Evolutionary conservation across 2,888 invertebrate genomes (phyloP).

Genomic region (Chymomyza fuscimana): DNA sequence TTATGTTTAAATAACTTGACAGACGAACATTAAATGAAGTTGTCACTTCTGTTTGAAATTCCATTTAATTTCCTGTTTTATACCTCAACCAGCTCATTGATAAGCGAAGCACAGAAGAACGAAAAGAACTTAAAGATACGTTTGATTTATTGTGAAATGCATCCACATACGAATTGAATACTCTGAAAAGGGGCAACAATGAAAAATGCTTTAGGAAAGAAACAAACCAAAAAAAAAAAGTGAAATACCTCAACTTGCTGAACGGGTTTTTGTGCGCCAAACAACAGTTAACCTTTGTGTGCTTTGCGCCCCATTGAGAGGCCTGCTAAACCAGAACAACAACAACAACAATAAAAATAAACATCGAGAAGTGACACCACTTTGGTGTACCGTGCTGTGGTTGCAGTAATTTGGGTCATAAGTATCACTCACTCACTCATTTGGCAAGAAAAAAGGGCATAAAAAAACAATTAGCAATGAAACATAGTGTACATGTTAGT

Average conservation of each 20-base stretch:
- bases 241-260: constrained; percentile 36
- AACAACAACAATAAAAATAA: constrained; percentile 6
- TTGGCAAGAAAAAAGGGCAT: neutral
- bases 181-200: neutral
- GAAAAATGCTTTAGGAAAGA: neutral
- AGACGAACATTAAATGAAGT: constrained; percentile 27
- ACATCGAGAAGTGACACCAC: constrained; percentile 27
- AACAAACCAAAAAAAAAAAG: constrained; percentile 13
- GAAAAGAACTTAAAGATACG: constrained; percentile 29
- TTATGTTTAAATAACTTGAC: constrained; percentile 13
- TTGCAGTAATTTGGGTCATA: constrained; percentile 61
- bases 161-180: neutral
- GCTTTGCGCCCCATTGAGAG: neutral
- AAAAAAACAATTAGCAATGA: neutral
- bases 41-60: constrained; percentile 39
- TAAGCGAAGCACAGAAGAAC: constrained; percentile 25
- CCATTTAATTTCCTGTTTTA: constrained; percentile 52
- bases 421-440: constrained; percentile 4
- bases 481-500: neutral
- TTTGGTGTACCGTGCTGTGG: constrained; percentile 16
- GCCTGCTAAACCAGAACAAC: neutral
- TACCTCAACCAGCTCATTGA: constrained; percentile 25
- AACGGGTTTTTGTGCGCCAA: constrained; percentile 54
- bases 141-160: constrained; percentile 54
- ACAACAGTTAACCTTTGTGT: constrained; percentile 43